Evolutionary conservation across 2,888 invertebrate genomes (phyloP).

Genomic region (Volucella inanis): DNA sequence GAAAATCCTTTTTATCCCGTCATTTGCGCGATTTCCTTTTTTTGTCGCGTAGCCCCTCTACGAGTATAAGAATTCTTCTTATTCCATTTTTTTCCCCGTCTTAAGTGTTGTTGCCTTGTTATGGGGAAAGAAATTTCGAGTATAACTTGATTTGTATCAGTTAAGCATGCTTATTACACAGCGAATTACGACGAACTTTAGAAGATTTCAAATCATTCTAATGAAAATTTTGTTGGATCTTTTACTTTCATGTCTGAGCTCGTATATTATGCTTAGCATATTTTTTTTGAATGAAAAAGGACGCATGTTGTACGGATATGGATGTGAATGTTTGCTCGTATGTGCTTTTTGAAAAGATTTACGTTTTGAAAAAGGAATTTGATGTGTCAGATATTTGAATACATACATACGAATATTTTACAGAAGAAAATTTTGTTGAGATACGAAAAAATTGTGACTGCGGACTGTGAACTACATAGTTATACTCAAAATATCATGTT

Average conservation of each 20-base stretch:
- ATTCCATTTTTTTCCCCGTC: neutral
- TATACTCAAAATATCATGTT: too few relatives aligned
- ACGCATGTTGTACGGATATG: neutral
- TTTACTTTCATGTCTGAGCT: neutral
- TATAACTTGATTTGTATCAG: slow-evolving; percentile 68
- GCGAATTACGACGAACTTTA: slow-evolving; percentile 55
- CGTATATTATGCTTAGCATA: slow-evolving; percentile 1
- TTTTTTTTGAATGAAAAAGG: neutral
- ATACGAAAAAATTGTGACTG: too few relatives aligned
- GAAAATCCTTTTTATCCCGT: slow-evolving; percentile 75
- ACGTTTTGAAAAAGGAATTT: too few relatives aligned
- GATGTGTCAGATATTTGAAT: too few relatives aligned
- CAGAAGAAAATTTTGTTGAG: too few relatives aligned
- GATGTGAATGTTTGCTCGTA: too few relatives aligned
- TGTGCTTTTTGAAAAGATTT: too few relatives aligned
- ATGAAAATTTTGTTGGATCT: slow-evolving; percentile 41
- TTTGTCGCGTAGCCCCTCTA: slow-evolving; percentile 44
- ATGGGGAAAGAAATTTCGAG: slow-evolving; percentile 31
- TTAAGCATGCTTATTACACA: slow-evolving; percentile 65
- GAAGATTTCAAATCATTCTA: slow-evolving; percentile 49
- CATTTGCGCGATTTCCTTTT: slow-evolving; percentile 72
- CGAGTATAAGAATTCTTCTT: slow-evolving; percentile 21
- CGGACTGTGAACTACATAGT: too few relatives aligned
- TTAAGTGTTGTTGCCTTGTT: slow-evolving; percentile 22
- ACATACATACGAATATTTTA: too few relatives aligned